Evolutionary conservation across 2,888 invertebrate genomes (phyloP), one percentile per base, ranked within the genome.

Genomic region (Therioaphis trifolii): DNA sequence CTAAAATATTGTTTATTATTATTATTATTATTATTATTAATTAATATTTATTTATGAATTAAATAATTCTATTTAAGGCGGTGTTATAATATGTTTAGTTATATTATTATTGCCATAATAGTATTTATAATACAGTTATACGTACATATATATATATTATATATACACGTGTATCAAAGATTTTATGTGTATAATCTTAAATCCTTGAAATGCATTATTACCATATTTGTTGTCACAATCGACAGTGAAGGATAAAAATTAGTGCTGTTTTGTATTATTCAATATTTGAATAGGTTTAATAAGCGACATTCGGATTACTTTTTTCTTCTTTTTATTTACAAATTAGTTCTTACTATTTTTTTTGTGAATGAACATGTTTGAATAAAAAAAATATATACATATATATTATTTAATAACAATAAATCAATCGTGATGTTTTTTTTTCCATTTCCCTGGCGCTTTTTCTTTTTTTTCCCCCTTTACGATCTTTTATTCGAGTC

Each of bases 71-170:
- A 18, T 49, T 71, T 49, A 76, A 76, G n/a, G 61, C 18, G 63
- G 29, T 63, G 76, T 76, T 76, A 46, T 74, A 43, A 15, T 69
- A 76, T n/a, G n/a, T 76, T 61, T 46, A 0, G 58, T 58, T 40
- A 72, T 72, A n/a, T 55, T n/a, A n/a, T n/a, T 9, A 21, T 43
- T 43, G 43, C 43, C 43, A 35, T 21, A 55, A 5, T 55, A 15
- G 52, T 15, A 15, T 27, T 61, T 27, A 61, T 61, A 27, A 61
- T 11, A 9, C 24, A 2, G 9, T 7, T 24, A 12, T n/a, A 61
- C 11, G 18, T 29, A n/a, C n/a, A 15, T 52, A 12, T 55, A 55
- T 24, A 1, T 58, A 58, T 58, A 24, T 24, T 24, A 5, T 24
- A 58, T n/a, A 58, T 24, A 24, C n/a, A n/a, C n/a, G n/a, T n/a